These are phyloP conservation scores for Microchrysa polita DNA, from an alignment of 2,888 invertebrate species.

Conservation along the genomic window DNA sequence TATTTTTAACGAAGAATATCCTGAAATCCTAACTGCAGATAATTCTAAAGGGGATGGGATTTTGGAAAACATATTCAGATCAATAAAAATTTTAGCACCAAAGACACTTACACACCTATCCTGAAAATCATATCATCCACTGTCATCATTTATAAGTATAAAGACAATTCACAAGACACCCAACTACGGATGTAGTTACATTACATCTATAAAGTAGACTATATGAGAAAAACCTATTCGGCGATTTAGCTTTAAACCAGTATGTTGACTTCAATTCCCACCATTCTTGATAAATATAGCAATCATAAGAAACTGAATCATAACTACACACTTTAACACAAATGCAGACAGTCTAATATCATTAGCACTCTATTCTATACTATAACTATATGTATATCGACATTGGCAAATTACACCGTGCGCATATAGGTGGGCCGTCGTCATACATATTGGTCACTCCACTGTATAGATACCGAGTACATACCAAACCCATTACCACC, in stretches of 20 bases:
- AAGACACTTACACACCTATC: too few species aligned
- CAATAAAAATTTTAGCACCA: too few species aligned
- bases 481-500: slow-evolving; percentile 5
- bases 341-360: slow-evolving; percentile 20
- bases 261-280: slow-evolving; percentile 26
- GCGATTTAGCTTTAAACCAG: slow-evolving; percentile 20
- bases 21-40: too few species aligned
- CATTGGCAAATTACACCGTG: neutral
- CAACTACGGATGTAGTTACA: slow-evolving; percentile 20
- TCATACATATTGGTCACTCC: slow-evolving; percentile 31
- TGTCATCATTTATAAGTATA: neutral
- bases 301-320: slow-evolving; percentile 2
- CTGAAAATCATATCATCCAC: neutral
- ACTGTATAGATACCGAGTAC: too few species aligned
- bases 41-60: too few species aligned
- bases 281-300: neutral
- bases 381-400: neutral
- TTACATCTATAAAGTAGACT: slow-evolving; percentile 9
- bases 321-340: slow-evolving; percentile 30
- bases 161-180: neutral
- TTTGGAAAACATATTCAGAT: too few species aligned
- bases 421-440: slow-evolving; percentile 21
- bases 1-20: too few species aligned
- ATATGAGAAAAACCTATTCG: slow-evolving; percentile 22
- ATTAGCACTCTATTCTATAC: too few species aligned